Evolutionary conservation across 2,888 invertebrate species (phyloP).

Genomic region (Pandemis cinnamomeana): DNA sequence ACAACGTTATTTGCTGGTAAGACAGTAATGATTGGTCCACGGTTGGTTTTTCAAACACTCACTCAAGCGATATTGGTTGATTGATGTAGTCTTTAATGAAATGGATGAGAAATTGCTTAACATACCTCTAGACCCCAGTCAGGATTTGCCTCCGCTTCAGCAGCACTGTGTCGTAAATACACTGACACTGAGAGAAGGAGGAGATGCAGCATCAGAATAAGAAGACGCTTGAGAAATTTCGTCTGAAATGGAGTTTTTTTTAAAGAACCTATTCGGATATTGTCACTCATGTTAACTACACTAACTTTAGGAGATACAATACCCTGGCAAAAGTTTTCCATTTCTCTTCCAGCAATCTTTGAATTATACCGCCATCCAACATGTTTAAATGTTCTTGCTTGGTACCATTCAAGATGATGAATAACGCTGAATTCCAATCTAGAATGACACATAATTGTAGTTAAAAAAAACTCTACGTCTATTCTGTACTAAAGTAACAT

Average conservation of each 20-base stretch:
- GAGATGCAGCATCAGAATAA: conserved; percentile 94
- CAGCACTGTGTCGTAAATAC: conserved; percentile 90
- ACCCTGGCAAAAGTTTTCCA: conserved; percentile 99
- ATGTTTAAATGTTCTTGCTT: conserved; percentile 99
- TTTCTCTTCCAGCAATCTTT: conserved; percentile 97
- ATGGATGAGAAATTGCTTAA: neutral
- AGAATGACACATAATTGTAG: conserved; percentile 49
- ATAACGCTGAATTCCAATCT: conserved; percentile 99
- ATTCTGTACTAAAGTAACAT: no score
- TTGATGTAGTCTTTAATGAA: no score
- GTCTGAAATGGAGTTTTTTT: conserved; percentile 83
- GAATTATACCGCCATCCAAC: conserved; percentile 99
- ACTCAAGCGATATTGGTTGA: no score
- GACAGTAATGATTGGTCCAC: neutral
- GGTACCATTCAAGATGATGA: conserved; percentile 98
- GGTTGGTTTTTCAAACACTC: no score
- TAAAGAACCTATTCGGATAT: conserved; percentile 36
- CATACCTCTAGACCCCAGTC: conserved; percentile 69
- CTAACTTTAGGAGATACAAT: conserved; percentile 50
- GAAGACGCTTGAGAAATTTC: conserved; percentile 95
- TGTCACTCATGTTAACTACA: neutral
- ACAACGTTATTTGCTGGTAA: neutral
- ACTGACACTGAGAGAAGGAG: conserved; percentile 95
- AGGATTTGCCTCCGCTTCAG: conserved; percentile 68
- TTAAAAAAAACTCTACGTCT: neutral